Conservation (phyloP, 2,888 invertebrate species). For the Lasioglossum malachurum region DNA sequence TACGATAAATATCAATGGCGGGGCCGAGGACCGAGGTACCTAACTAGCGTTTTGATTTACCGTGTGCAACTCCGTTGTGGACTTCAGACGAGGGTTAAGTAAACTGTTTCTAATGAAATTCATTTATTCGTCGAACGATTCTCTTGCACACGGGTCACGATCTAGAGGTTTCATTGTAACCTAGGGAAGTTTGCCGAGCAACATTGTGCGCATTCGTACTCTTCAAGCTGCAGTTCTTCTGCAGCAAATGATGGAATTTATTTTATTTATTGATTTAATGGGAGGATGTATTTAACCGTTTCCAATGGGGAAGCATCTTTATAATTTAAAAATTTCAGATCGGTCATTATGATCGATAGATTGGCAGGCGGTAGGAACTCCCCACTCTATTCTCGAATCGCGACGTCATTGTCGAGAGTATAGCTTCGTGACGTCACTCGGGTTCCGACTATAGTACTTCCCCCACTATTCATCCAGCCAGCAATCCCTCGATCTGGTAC, state of each 20-base stretch:
- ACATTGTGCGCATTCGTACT: background rate
- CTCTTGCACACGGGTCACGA: background rate
- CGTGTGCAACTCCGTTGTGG: background rate
- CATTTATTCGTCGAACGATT: background rate
- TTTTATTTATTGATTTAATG: no score
- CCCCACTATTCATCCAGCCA: background rate
- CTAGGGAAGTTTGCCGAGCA: background rate
- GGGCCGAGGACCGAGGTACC: background rate
- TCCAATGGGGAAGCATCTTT: no score
- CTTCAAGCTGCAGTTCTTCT: background rate
- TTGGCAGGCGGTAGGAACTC: no score
- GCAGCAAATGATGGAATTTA: no score
- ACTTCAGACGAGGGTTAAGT: background rate
- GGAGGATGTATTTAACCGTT: no score
- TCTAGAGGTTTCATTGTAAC: background rate
- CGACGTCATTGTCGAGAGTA: background rate
- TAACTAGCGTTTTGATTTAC: conserved; percentile 45
- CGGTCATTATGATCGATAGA: no score
- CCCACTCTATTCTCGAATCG: background rate
- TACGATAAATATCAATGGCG: conserved; percentile 57
- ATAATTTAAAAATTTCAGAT: no score
- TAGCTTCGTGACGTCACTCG: background rate
- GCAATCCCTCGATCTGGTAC: background rate
- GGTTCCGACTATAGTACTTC: background rate
- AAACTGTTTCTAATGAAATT: conserved; percentile 1